A percentile compares a stretch with the other conserved stretches of the same genome.
Conservation (phyloP, 2,113 vertebrate species). For the Petroica traversi region DNA sequence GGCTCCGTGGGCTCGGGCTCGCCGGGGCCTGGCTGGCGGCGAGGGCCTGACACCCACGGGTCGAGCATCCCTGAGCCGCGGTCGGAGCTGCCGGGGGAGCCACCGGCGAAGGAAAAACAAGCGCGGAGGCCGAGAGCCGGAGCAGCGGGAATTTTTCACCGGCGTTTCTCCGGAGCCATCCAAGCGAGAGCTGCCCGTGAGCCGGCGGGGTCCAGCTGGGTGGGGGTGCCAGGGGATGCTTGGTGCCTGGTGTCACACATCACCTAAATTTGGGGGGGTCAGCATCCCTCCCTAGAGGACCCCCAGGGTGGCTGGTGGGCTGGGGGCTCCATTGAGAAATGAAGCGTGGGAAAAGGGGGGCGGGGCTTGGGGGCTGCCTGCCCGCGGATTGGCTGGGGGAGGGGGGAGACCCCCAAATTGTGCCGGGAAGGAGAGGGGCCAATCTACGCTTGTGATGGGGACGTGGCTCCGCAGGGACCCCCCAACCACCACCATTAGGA, state of each 20-base stretch:
- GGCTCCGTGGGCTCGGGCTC: not conserved
- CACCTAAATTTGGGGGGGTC: not conserved
- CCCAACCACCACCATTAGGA: fast-evolving
- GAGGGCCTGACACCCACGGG: not conserved
- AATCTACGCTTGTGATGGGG: not conserved
- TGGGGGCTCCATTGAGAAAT: not conserved
- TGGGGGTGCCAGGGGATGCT: not conserved
- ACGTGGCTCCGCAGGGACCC: not conserved
- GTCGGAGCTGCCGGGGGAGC: not conserved
- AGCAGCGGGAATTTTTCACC: not conserved
- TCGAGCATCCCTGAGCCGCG: not conserved
- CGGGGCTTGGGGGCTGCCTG: not conserved
- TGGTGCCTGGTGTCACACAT: fast-evolving
- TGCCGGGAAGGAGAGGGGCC: not conserved
- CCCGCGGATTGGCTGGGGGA: not conserved
- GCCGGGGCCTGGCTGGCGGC: not conserved
- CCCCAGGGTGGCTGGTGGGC: not conserved
- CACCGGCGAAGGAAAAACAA: not conserved
- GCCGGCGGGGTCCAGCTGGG: not conserved
- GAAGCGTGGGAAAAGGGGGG: constrained; percentile 1
- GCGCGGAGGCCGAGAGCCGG: not conserved
- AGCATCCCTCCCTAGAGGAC: not conserved
- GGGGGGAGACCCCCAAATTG: not conserved
- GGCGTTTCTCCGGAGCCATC: not conserved
- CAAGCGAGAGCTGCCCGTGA: not conserved